A percentile compares a stretch with the other conserved stretches of the same genome.
Conservation (phyloP, 2,888 invertebrate species). For the Rhyacophila evoluta region DNA sequence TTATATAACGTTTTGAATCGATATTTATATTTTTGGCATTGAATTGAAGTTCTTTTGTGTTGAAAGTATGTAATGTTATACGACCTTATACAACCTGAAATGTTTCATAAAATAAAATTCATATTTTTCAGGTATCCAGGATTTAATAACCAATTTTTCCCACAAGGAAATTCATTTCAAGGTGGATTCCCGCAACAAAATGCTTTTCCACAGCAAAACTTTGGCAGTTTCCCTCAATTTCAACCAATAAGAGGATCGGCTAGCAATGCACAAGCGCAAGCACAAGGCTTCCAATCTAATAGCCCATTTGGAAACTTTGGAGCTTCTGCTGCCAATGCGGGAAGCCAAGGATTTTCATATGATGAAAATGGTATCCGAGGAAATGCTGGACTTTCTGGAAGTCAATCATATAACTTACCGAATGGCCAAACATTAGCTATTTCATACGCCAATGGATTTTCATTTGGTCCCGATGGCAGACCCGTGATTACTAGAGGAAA, state of each 20-base stretch:
- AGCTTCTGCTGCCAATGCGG: slow-evolving; percentile 60
- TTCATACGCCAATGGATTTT: slow-evolving; percentile 60
- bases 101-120: too few species aligned
- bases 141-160: slow-evolving; percentile 1
- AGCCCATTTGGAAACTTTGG: slow-evolving; percentile 58
- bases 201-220: not conserved
- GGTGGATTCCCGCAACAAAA: slow-evolving; percentile 41
- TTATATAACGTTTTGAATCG: too few species aligned
- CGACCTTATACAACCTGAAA: too few species aligned
- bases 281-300: slow-evolving; percentile 53
- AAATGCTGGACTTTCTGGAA: slow-evolving; percentile 60
- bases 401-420: slow-evolving; percentile 61
- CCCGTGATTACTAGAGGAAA: slow-evolving; percentile 49
- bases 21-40: too few species aligned
- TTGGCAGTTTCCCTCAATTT: slow-evolving; percentile 41
- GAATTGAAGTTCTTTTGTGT: too few species aligned
- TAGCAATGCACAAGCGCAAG: slow-evolving; percentile 52
- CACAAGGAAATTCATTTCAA: not conserved
- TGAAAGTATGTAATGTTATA: too few species aligned
- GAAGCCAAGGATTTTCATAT: slow-evolving; percentile 59
- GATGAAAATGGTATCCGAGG: slow-evolving; percentile 57
- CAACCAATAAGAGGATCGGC: slow-evolving; percentile 47
- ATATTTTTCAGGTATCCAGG: slow-evolving; percentile 38
- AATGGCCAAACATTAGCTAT: slow-evolving; percentile 63
- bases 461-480: slow-evolving; percentile 56